Base-by-base conservation (phyloP, 2,113 vertebrate species). In the Notarius quadriscutis region DNA sequence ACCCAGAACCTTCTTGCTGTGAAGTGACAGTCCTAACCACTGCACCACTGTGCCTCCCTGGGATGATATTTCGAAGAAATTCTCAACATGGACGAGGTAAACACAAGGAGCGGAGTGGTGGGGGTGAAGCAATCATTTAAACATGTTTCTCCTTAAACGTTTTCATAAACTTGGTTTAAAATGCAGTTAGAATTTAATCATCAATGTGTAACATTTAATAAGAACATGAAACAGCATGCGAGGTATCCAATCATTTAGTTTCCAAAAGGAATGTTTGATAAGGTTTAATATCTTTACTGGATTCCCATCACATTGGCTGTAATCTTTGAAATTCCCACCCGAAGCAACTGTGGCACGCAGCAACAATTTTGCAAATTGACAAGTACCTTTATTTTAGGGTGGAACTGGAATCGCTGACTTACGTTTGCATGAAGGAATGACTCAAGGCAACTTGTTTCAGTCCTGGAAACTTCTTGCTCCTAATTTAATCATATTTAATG, bases 401-500 rank as follows among this genome's bases (percentile, higher is more conserved):
- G 15, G 15, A 86, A 30, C 17, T 86, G 48, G 81, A 75, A 63
- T 18, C 4, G 7, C n/a, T 79, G 77, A 79, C 18, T 81, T 9
- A 81, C 57, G 57, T 81, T 81, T 57, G n/a, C 34, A 83, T 51
- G 30, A 86, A 83, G 57, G 11, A 67, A 30, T 48, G 67, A 81
- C 86, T 62, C 30, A 71, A 62, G 27, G 10, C 65, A 85, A 83
- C 48, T 20, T 62, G 12, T 63, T 82, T 87, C 60, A 75, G 79
- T 78, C 48, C 78, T 30, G 78, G 17, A 83, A 63, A 75, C 30
- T 50, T 48, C 60, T 67, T 85, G n/a, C 30, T 85, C 25, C 83
- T 87, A 83, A 90, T 79, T 88, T 84, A 50, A 78, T 82, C 34
- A 71, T 88, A 27, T 79, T 87, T 58, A 83, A 79, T 87, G 86